These are phyloP conservation scores for Drosophila lowei DNA, from an alignment of 1,140 invertebrate genomes.

Conservation along the genomic window DNA sequence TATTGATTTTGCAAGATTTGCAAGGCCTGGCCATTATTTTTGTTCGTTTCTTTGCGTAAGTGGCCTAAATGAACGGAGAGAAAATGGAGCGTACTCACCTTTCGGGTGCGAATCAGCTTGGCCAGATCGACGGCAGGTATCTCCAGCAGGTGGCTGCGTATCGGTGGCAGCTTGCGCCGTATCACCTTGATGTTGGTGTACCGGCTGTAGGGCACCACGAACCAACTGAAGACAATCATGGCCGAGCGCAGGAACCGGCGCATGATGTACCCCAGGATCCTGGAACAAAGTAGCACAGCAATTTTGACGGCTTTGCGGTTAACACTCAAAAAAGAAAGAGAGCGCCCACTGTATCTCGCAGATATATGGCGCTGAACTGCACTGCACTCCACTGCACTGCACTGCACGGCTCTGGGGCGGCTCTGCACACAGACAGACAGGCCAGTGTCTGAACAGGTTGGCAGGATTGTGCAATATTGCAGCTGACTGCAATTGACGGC, in stretches of 20 bases:
- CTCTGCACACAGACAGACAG: conserved; percentile 1
- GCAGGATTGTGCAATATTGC: conserved; percentile 76
- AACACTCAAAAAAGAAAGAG: conserved; percentile 21
- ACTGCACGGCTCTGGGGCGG: conserved; percentile 10
- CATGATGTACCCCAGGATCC: conserved; percentile 83
- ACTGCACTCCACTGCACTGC: conserved; percentile 21
- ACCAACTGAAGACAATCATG: conserved; percentile 83
- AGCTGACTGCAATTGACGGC: conserved; percentile 61
- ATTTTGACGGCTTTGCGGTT: conserved; percentile 75
- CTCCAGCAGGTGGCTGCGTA: conserved; percentile 85
- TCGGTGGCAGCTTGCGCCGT: conserved; percentile 85
- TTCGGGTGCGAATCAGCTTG: conserved; percentile 85
- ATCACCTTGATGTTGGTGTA: conserved; percentile 87
- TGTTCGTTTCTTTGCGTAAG: conserved; percentile 47
- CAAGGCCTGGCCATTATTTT: conserved; percentile 15
- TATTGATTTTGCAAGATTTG: conserved; percentile 68
- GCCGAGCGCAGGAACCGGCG: conserved; percentile 82
- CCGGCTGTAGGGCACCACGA: conserved; percentile 82
- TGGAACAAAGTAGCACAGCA: conserved; percentile 83
- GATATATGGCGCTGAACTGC: conserved; percentile 24
- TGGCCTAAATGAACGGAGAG: conserved; percentile 37
- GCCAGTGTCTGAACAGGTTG: conserved; percentile 60
- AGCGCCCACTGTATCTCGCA: conserved; percentile 20
- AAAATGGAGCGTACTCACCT: conserved; percentile 83
- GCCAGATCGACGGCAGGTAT: conserved; percentile 86